Conservation (phyloP, 2,113 vertebrate genomes). For the Empidonax traillii region DNA sequence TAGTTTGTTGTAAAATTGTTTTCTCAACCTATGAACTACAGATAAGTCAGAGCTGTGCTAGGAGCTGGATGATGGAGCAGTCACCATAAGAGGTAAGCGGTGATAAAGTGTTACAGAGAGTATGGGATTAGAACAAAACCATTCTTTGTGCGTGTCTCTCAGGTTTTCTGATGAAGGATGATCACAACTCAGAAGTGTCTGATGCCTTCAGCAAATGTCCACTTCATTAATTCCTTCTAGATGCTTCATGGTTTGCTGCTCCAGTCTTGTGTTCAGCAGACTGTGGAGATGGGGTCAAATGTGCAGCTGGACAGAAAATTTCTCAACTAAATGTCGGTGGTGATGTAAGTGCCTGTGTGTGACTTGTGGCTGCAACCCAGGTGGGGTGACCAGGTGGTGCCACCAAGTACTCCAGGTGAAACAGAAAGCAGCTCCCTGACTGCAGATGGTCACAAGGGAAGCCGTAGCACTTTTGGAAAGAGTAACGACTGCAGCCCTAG, state of each 20-base stretch:
- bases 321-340: neutral
- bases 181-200: neutral
- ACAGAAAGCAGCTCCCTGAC: neutral
- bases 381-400: neutral
- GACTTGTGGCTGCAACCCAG: neutral
- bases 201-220: neutral
- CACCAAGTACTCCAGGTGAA: neutral
- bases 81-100: neutral
- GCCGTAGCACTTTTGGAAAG: neutral
- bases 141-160: neutral
- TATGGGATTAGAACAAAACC: neutral
- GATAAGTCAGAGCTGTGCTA: neutral
- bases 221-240: neutral
- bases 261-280: neutral
- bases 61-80: neutral
- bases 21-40: neutral
- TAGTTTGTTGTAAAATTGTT: neutral
- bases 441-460: neutral
- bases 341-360: neutral
- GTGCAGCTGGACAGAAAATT: neutral
- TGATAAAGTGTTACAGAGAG: neutral
- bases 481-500: neutral
- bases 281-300: neutral
- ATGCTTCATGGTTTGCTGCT: neutral
- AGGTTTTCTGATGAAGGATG: neutral